These are phyloP conservation scores for Aphaenogaster ashmeadi DNA, from an alignment of 1,140 invertebrate genomes.

Conservation along the genomic window DNA sequence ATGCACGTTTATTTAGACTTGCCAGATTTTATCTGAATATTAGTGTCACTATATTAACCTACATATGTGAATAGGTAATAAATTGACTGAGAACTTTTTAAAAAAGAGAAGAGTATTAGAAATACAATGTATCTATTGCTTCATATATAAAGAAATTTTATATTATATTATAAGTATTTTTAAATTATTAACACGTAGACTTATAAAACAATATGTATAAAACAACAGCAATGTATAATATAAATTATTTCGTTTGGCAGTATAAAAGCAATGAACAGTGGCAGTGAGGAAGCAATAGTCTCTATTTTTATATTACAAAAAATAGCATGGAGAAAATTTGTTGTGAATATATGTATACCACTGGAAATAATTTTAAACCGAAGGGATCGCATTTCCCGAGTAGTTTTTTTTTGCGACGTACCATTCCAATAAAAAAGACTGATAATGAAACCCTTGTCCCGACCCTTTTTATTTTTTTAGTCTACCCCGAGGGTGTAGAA, in stretches of 20 bases:
- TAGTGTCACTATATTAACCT: background rate
- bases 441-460: background rate
- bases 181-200: background rate
- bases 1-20: background rate
- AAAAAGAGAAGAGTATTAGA: background rate
- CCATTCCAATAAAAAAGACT: background rate
- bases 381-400: background rate
- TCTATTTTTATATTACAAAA: background rate
- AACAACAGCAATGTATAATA: background rate
- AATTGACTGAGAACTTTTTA: background rate
- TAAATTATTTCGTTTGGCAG: background rate
- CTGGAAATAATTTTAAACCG: background rate
- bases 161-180: background rate
- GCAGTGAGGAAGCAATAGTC: too few relatives aligned
- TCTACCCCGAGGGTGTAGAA: background rate
- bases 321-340: background rate
- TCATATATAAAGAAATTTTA: constrained; percentile 6
- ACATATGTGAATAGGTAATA: background rate
- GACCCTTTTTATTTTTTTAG: background rate
- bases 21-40: background rate
- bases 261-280: too few relatives aligned
- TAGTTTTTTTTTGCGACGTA: background rate
- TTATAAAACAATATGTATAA: background rate
- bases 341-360: background rate
- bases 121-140: background rate